Conservation (phyloP, 2,888 invertebrate genomes). For the Phyllotreta striolata region DNA sequence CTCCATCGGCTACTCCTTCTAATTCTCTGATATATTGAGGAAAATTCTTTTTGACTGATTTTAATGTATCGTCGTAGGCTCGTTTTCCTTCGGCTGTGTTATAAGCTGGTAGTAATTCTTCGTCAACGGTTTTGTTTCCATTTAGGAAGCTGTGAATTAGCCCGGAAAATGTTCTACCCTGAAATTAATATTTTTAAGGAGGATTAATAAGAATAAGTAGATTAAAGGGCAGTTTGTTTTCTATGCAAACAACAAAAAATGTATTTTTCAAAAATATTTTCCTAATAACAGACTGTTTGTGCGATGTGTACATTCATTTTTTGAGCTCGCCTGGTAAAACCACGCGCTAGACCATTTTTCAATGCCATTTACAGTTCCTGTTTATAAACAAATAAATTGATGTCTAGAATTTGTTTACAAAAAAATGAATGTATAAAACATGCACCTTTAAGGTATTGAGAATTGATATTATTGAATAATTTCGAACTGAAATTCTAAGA, state of each 20-base stretch:
- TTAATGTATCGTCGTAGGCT: slow-evolving; percentile 79
- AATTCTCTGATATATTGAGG: slow-evolving; percentile 86
- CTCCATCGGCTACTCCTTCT: slow-evolving; percentile 86
- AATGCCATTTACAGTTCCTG: slow-evolving; percentile 15
- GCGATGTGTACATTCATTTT: background rate
- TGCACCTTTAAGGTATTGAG: too few relatives aligned
- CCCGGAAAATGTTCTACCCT: slow-evolving; percentile 82
- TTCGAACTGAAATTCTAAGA: too few relatives aligned
- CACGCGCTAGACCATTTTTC: slow-evolving; percentile 1
- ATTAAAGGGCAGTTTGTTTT: background rate
- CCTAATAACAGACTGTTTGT: background rate
- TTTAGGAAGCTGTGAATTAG: slow-evolving; percentile 76
- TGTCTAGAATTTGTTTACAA: too few relatives aligned
- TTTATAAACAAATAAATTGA: background rate
- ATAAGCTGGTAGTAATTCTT: slow-evolving; percentile 75
- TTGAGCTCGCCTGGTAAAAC: background rate
- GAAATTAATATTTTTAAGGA: slow-evolving; percentile 45
- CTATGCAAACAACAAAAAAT: background rate
- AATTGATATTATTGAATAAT: too few relatives aligned
- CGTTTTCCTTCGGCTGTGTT: slow-evolving; percentile 73
- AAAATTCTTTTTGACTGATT: slow-evolving; percentile 72
- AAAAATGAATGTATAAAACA: too few relatives aligned
- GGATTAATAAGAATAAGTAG: background rate
- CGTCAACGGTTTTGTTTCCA: slow-evolving; percentile 68
- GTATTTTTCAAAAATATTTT: slow-evolving; percentile 4